Evolutionary conservation across 2,888 invertebrate genomes (phyloP), one percentile per base, ranked within the genome.

Genomic region (Congeria kusceri): DNA sequence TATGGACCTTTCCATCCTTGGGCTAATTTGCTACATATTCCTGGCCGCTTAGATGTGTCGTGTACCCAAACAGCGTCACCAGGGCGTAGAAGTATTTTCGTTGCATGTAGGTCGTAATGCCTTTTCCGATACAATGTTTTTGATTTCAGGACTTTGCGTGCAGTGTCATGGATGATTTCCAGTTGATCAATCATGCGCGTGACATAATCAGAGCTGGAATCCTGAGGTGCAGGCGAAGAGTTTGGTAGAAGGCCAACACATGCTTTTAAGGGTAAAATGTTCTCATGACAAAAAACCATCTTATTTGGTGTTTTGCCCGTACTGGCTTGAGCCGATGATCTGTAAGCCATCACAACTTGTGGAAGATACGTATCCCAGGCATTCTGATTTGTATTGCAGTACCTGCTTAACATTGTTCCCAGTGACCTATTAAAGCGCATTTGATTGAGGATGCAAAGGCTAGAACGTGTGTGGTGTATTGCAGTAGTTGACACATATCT

Each of bases 291-390:
- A 15, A 77, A 27, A 57, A 68, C 64, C 32, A 32, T 7, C 9
- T 32, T 32, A 9, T 32, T 32, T 9, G 87, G 88, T 5, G 74
- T 74, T 27, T 75, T 53, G 0, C 66, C 68, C 0, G 85, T 86
- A 3, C 72, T 66, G 1, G 77, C 46, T 27, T 88, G 83, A 5
- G 65, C 23, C 3, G 69, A 75, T 1, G 81, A 68, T 20, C 87
- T 73, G 57, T 87, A 88, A 3, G 86, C 87, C 67, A 84, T 84
- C 3, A 74, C 56, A 3, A 86, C 63, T 32, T 75, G 67, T 9
- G 75, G 78, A 4, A 91, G 56, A 53, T 71, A 66, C 11, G 72
- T 5, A 65, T 91, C 89, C 91, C 90, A 91, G 44, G 85, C 72
- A 9, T 27, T 27, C 27, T 87, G 88, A 28, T 80, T 53, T 11